phyloP scores from a whole-genome alignment of 2,888 invertebrate species.

The Hylaea fasciaria region DNA sequence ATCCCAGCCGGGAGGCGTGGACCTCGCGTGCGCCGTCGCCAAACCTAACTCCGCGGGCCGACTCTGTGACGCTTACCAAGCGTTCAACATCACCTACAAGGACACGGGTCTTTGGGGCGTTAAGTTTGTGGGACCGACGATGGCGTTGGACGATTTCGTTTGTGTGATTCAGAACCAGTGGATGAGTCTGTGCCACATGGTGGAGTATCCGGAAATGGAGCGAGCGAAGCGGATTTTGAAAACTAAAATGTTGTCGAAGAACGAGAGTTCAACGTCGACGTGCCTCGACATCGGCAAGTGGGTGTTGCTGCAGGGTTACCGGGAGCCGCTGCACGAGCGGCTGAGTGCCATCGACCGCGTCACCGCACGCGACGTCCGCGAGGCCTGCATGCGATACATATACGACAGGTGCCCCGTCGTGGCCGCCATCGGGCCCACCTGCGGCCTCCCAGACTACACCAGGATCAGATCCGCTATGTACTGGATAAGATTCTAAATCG shows the following conservation, averaged over 20 bases:
- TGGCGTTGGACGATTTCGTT: constrained; percentile 88
- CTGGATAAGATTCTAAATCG: constrained; percentile 85
- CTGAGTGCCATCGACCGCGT: constrained; percentile 93
- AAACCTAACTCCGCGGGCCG: constrained; percentile 86
- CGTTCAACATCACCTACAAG: constrained; percentile 98
- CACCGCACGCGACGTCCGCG: constrained; percentile 88
- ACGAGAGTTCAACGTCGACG: constrained; percentile 94
- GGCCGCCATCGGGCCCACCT: constrained; percentile 95
- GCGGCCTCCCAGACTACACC: constrained; percentile 93
- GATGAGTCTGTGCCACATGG: constrained; percentile 92
- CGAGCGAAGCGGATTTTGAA: constrained; percentile 95
- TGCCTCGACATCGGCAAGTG: constrained; percentile 98
- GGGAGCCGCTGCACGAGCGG: constrained; percentile 94
- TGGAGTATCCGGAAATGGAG: constrained; percentile 94
- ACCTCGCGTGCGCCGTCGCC: constrained; percentile 92
- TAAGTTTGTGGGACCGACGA: constrained; percentile 90
- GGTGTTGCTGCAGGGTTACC: constrained; percentile 94
- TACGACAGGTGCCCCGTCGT: constrained; percentile 96
- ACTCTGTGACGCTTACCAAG: constrained; percentile 95
- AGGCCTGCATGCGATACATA: constrained; percentile 93
- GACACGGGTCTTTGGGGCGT: constrained; percentile 99
- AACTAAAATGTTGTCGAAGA: constrained; percentile 94
- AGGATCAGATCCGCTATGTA: constrained; percentile 92
- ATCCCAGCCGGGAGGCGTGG: constrained; percentile 93
- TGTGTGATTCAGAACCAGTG: constrained; percentile 90